Conservation (phyloP, 2,888 invertebrate genomes). For the Oscheius sp. region DNA sequence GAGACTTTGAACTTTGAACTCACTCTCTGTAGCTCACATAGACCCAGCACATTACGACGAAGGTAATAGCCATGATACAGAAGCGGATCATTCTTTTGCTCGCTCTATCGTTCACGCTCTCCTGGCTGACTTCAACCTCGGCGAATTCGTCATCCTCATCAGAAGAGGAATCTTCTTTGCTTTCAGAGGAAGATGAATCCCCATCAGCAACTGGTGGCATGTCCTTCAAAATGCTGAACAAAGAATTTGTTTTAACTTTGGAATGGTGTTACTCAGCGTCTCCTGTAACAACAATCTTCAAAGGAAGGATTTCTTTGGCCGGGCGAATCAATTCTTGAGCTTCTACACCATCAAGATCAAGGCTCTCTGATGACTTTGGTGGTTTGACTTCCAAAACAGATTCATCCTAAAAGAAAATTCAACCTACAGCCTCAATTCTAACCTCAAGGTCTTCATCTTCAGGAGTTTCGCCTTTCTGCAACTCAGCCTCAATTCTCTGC, state of each 20-base stretch:
- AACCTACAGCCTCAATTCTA: not conserved
- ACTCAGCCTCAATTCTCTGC: not conserved
- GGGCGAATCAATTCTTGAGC: conserved; percentile 12
- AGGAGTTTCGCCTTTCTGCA: not conserved
- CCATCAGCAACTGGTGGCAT: not conserved
- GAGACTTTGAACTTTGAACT: too few relatives aligned
- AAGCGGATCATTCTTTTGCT: conserved; percentile 5
- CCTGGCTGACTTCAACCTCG: not conserved
- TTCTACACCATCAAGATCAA: not conserved
- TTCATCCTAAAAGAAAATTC: not conserved
- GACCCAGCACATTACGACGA: conserved; percentile 13
- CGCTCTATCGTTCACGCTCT: not conserved
- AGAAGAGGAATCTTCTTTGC: not conserved
- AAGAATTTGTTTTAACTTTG: not conserved
- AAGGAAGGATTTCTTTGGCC: not conserved
- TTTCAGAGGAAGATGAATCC: not conserved
- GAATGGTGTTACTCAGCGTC: not conserved
- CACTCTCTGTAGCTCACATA: conserved; percentile 11
- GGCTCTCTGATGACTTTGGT: not conserved
- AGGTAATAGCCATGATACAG: not conserved
- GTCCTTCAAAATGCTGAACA: not conserved
- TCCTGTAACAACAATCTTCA: conserved; percentile 14
- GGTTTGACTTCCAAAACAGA: not conserved
- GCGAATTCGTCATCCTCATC: not conserved
- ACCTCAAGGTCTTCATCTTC: not conserved